Percentiles rank a stretch among this genome's conserved stretches.
These are phyloP conservation scores for Columba guinea DNA, from an alignment of 2,797 vertebrate genomes.

Conservation along the genomic window DNA sequence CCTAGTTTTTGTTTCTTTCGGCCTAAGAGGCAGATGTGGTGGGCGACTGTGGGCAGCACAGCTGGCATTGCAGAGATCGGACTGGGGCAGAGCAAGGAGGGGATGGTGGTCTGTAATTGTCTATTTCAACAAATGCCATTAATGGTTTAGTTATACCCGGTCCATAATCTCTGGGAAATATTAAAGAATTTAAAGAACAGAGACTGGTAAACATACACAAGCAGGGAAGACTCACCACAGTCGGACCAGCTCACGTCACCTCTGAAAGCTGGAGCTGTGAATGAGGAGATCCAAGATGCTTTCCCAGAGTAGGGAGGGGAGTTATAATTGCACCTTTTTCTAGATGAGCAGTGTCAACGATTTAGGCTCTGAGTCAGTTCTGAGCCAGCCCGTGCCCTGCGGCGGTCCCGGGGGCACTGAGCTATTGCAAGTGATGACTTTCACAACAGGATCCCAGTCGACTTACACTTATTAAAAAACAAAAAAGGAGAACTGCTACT, in stretches of 20 bases:
- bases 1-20: background rate
- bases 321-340: constrained; percentile 4
- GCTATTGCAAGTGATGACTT: constrained; percentile 33
- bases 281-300: background rate
- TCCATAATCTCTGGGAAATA: background rate
- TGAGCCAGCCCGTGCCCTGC: background rate
- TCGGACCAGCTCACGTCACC: background rate
- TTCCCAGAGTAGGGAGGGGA: background rate
- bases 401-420: background rate
- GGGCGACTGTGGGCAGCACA: background rate
- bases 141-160: background rate
- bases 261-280: background rate
- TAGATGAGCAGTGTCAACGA: background rate
- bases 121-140: background rate
- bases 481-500: background rate
- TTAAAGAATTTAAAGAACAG: background rate
- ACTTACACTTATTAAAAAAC: background rate
- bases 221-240: background rate
- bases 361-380: constrained; percentile 13
- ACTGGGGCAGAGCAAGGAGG: background rate
- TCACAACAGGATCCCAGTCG: constrained; percentile 13
- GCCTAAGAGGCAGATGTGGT: background rate
- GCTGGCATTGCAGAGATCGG: background rate
- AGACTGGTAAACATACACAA: rapidly evolving
- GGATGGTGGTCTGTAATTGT: background rate